Base-by-base conservation (phyloP, 1,140 invertebrate genomes). In the Dinoponera quadriceps region DNA sequence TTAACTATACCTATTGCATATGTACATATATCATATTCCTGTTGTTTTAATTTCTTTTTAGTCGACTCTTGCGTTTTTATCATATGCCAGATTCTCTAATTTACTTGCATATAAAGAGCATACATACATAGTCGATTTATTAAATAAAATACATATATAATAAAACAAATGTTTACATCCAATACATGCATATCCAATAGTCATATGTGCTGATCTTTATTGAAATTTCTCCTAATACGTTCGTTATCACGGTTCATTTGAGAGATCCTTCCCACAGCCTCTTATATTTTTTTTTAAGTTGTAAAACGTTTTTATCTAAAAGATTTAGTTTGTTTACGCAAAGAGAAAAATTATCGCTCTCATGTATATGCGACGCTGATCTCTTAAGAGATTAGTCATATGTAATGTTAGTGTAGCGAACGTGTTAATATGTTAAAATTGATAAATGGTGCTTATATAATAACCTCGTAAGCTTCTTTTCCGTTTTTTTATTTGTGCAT, bases 1-100 rank as follows among this genome's bases (percentile, higher is more conserved):
- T 63, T 78, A 83, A 72, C 57, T 78, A 78, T 74, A 63, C 63
- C 68, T 72, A 84, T 85, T 87, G 75, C 81, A 86, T 86, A 74
- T 86, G 85, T 89, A 90, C 78, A 90, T 86, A 87, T 86, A 87
- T 87, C 81, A 83, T 78, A 71, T 86, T 78, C 49, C 68, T 85
- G 72, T 49, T 62, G 38, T 82, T 48, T 86, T 88, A 59, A 48
- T 88, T 89, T 77, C 66, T 84, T 87, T 22, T 83, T 77, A 81
- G 33, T 60, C 51, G 16, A 27, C n/a, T 55, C 81, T 57, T 81
- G 38, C 38, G 60, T 20, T 68, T 78, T 48, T 62, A 38, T 81
- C 38, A 54, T 68, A 60, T 49, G 62, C 25, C 2, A 72, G 73
- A 62, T 81, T 77, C 49, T 77, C 81, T 18, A 72, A 82, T 7